Base-by-base conservation (phyloP, 2,888 invertebrate species). In the Chloroclysta siterata region DNA sequence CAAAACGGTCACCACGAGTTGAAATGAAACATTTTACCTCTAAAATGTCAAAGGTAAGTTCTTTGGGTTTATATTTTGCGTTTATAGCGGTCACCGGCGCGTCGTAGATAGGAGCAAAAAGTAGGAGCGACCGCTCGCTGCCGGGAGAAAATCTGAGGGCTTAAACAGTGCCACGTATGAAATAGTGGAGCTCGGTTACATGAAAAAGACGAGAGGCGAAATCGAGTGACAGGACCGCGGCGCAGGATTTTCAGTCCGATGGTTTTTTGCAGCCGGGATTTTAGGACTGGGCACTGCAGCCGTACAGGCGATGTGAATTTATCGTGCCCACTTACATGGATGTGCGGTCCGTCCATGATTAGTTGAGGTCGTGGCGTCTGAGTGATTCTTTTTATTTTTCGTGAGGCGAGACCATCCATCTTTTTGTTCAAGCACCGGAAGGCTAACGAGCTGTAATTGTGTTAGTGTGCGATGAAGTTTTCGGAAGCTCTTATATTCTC, bases 91-190 rank as follows among this genome's bases (percentile, higher is more conserved):
- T 88, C 90, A 90, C 80, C 85, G 84, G 83, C 85, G 85, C 87
- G 83, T 84, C 80, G 84, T 63, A 78, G 83, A 84, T 82, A 87
- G 79, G 84, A 90, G 83, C 83, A 91, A 92, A 92, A 91, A 89
- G 77, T 75, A 74, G 77, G 75, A 79, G 80, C 83, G 80, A 81
- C 82, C 85, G 85, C 83, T 84, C 87, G 83, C 87, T 84, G 89
- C 86, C 85, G 87, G 73, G 90, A 90, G 90, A 87, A 91, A 91
- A 92, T 92, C 93, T 90, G 89, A 88, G 92, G 88, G 93, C 90
- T 93, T 93, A 93, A 91, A 93, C 90, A 93, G 89, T 88, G 87
- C 87, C 89, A 82, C 89, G 91, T 90, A 93, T 91, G 90, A 93
- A 93, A 92, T 92, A 91, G 89, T 89, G 82, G 87, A 82, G 88